A percentile compares a stretch with the other conserved stretches of the same genome.
Conservation (phyloP, 2,797 vertebrate species). For the Brotogeris chrysoptera region DNA sequence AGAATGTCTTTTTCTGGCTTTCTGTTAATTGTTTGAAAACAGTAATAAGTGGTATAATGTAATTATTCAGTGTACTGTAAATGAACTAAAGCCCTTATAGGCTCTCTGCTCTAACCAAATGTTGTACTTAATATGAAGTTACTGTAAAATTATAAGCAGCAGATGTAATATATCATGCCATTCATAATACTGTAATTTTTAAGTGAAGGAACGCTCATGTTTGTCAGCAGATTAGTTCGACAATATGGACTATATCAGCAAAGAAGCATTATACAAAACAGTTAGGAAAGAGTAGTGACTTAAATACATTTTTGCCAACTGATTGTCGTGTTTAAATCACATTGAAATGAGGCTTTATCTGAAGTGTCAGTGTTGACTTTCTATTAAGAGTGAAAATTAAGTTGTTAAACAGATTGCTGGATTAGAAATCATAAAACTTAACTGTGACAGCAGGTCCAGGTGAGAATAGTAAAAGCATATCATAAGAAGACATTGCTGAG, state of each 20-base stretch:
- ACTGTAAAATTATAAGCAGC: background rate
- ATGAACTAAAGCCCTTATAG: background rate
- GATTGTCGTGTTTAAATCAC: background rate
- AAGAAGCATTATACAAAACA: background rate
- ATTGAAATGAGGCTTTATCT: background rate
- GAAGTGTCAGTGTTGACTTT: background rate
- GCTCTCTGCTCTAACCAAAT: background rate
- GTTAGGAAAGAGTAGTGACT: background rate
- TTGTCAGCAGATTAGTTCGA: background rate
- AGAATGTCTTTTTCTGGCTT: background rate
- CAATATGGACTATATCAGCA: background rate
- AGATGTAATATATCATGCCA: background rate
- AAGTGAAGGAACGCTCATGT: background rate
- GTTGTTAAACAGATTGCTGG: background rate
- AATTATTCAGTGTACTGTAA: background rate
- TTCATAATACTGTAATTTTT: background rate
- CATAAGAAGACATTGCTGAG: background rate
- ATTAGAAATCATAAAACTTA: background rate
- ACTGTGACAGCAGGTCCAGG: background rate
- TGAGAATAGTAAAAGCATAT: background rate
- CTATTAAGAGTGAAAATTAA: background rate
- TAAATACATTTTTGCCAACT: background rate
- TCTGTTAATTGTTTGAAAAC: background rate
- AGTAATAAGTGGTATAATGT: background rate
- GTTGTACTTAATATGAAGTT: background rate